These are phyloP conservation scores for Poecile montanus DNA, from an alignment of 2,797 vertebrate species.

Conservation along the genomic window DNA sequence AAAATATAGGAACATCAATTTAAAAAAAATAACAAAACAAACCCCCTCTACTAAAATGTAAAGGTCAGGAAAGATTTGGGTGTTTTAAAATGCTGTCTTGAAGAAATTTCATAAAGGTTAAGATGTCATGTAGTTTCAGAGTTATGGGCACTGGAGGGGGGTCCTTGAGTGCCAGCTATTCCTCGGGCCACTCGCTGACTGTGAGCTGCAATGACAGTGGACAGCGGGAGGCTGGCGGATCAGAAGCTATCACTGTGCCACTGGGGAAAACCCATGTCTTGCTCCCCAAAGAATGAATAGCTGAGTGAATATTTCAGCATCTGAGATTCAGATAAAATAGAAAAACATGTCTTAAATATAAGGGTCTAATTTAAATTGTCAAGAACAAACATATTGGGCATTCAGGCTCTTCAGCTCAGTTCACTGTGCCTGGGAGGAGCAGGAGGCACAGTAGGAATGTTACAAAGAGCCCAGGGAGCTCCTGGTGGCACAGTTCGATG, in stretches of 20 bases:
- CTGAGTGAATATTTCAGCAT: slow-evolving; percentile 31
- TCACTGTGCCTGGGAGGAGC: neutral
- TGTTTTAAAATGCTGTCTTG: slow-evolving; percentile 89
- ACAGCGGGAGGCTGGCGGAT: slow-evolving; percentile 80
- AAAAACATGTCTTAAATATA: slow-evolving; percentile 35
- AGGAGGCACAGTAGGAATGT: neutral
- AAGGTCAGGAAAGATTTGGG: slow-evolving; percentile 88
- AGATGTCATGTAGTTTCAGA: slow-evolving; percentile 85
- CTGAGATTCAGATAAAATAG: slow-evolving; percentile 6
- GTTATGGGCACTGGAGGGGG: slow-evolving; percentile 77
- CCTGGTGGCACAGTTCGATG: neutral
- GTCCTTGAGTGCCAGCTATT: slow-evolving; percentile 74
- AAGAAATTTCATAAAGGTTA: slow-evolving; percentile 87
- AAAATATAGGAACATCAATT: slow-evolving; percentile 82
- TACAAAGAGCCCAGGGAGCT: neutral
- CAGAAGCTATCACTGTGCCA: slow-evolving; percentile 75
- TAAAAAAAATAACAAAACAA: slow-evolving; percentile 74
- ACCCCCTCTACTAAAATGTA: slow-evolving; percentile 78
- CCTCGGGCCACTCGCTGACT: slow-evolving; percentile 79
- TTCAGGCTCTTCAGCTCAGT: neutral
- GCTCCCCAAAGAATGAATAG: slow-evolving; percentile 56
- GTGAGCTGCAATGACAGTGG: slow-evolving; percentile 82
- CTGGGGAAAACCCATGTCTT: slow-evolving; percentile 62
- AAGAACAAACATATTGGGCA: neutral
- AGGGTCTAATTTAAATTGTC: slow-evolving; percentile 25